Conservation (phyloP, 2,113 vertebrate genomes). For the Cinclus cinclus region DNA sequence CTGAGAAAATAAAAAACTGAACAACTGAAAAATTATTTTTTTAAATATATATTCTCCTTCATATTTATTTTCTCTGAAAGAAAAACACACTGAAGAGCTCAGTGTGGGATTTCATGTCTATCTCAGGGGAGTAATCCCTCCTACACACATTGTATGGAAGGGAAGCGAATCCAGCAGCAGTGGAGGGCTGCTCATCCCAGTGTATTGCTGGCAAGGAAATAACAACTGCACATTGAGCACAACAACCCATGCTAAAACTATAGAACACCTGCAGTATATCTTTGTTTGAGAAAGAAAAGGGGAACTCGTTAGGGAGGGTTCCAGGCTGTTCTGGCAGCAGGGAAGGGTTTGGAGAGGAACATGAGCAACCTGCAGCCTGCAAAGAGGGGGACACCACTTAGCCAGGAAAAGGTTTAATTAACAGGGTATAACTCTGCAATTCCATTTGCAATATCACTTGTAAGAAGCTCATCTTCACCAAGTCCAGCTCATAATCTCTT, state of each 20-base stretch:
- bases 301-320: not conserved
- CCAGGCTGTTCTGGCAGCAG: not conserved
- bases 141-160: not conserved
- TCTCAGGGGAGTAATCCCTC: slow-evolving; percentile 2
- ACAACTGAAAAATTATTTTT: not conserved
- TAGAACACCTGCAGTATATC: not conserved
- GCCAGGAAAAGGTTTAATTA: not conserved
- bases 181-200: not conserved
- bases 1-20: not conserved
- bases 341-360: not conserved
- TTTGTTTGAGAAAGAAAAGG: not conserved
- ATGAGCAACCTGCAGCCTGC: not conserved
- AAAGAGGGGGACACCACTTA: not conserved
- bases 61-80: not conserved
- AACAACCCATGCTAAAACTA: not conserved
- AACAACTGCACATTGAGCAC: not conserved
- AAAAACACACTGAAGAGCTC: not conserved
- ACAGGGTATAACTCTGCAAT: not conserved
- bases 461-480: not conserved
- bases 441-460: not conserved
- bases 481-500: not conserved
- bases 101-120: not conserved
- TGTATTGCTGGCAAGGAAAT: not conserved
- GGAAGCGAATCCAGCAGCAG: not conserved
- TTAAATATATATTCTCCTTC: not conserved